A percentile compares a stretch with the other conserved stretches of the same genome.
Evolutionary conservation across 2,888 invertebrate genomes (phyloP).

Genomic region (Poecilobothrus nobilitatus): DNA sequence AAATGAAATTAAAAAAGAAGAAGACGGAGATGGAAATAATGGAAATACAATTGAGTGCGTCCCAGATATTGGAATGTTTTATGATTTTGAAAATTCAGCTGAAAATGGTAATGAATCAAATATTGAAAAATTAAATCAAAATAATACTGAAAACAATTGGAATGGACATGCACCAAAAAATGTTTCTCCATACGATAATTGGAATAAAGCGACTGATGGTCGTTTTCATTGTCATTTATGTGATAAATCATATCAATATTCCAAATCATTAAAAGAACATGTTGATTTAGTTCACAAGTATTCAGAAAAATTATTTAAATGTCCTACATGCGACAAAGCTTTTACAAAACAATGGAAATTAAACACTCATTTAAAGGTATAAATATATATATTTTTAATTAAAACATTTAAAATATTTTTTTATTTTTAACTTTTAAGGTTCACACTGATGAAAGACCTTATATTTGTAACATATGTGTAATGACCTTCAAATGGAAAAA

Average conservation of each 20-base stretch:
- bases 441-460: slow-evolving; percentile 8
- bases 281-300: not conserved
- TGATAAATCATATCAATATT: slow-evolving; percentile 9
- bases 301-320: not conserved
- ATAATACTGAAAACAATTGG: not conserved
- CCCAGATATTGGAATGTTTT: slow-evolving; percentile 8
- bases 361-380: slow-evolving; percentile 9
- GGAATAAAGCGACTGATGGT: not conserved
- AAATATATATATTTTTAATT: not conserved
- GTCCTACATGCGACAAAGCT: slow-evolving; percentile 7
- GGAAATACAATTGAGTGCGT: not conserved
- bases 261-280: slow-evolving; percentile 11
- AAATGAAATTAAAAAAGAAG: not conserved
- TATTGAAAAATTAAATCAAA: not conserved
- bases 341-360: slow-evolving; percentile 12
- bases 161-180: not conserved
- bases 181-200: not conserved
- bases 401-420: not conserved
- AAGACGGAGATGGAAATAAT: not conserved
- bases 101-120: not conserved
- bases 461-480: not conserved
- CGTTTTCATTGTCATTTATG: slow-evolving; percentile 8
- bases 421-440: not conserved
- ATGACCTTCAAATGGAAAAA: slow-evolving; percentile 12
- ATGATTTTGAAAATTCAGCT: not conserved